Evolutionary conservation across 2,113 vertebrate genomes (phyloP), one percentile per base, ranked within the genome.

Genomic region (Scalopus aquaticus): DNA sequence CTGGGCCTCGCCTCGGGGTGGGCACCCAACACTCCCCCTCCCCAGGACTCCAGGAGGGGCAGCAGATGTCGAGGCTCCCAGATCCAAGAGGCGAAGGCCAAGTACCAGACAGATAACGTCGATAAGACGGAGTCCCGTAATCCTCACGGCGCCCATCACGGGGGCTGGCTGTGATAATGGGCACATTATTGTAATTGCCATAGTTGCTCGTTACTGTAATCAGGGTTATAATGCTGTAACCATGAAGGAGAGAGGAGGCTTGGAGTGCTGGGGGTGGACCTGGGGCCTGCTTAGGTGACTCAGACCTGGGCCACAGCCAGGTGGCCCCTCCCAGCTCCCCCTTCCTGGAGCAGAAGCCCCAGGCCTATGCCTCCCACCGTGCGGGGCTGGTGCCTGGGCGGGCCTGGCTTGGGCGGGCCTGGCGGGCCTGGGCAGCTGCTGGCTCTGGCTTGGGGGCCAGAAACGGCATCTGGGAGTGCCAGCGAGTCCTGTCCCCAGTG

Each of bases 351-450:
- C 37, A 24, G 78, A 67, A 76, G 44, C 32, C 58, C 58, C 39
- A 8, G 0, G 0, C 39, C 13, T 87, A 16, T 15, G 2, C 22
- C 16, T 60, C n/a, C 13, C 8, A 6, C 3, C 28, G 8, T 0
- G 15, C 13, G 26, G 46, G 56, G 17, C 51, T 9, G 7, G 13
- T 9, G 79, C 54, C 10, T 10, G 46, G 9, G 69, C 28, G 3
- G 15, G 9, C 15, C 6, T 58, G 72, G 32, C 46, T 69, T 39
- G 0, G 82, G 82, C 13, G 26, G 20, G 24, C 51, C 28, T 22
- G 13, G 16, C n/a, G 16, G 46, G 30, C 28, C 20, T 24, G 16
- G 1, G n/a, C 56, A 62, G 16, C 62, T 4, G 19, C 72, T 49
- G 1, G 0, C 54, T 42, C 22, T 7, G 12, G 30, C 70, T n/a